These are phyloP conservation scores for Turritopsis dohrnii DNA, from an alignment of 30 jellyfish, hydroid and myxozoan species.

Conservation along the genomic window DNA sequence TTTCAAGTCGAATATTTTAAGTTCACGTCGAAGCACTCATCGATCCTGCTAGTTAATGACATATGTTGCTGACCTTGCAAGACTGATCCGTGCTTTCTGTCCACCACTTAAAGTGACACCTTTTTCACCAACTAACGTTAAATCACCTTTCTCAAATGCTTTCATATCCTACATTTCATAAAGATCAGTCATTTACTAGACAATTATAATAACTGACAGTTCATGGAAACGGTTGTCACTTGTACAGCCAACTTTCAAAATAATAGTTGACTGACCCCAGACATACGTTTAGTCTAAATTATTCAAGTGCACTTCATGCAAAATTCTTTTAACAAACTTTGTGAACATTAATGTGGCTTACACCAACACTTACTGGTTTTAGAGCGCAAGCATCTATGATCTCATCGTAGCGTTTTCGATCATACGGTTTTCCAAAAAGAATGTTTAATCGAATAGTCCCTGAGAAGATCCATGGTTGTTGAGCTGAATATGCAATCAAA, in stretches of 20 bases:
- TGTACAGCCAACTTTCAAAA: no score
- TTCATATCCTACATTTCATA: constrained; percentile 41
- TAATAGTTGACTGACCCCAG: no score
- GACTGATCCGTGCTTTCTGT: constrained; percentile 72
- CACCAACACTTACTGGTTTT: background rate
- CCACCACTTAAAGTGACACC: constrained; percentile 91
- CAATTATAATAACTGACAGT: no score
- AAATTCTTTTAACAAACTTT: no score
- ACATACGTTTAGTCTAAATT: no score
- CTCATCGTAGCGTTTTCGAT: constrained; percentile 25
- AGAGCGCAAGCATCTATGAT: constrained; percentile 50
- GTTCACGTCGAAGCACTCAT: no score
- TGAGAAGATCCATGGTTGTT: constrained; percentile 78
- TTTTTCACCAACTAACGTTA: constrained; percentile 82
- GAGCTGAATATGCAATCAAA: constrained; percentile 59
- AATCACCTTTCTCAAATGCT: constrained; percentile 57
- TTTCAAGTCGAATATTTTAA: no score
- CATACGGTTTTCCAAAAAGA: constrained; percentile 56
- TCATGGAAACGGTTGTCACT: no score
- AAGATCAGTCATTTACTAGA: background rate
- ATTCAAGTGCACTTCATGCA: no score
- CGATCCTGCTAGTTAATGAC: no score
- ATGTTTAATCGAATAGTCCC: constrained; percentile 79
- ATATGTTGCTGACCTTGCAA: constrained; percentile 66
- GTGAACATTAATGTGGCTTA: background rate